Evolutionary conservation across 2,113 vertebrate species (phyloP).

Genomic region (Varanus salvator): DNA sequence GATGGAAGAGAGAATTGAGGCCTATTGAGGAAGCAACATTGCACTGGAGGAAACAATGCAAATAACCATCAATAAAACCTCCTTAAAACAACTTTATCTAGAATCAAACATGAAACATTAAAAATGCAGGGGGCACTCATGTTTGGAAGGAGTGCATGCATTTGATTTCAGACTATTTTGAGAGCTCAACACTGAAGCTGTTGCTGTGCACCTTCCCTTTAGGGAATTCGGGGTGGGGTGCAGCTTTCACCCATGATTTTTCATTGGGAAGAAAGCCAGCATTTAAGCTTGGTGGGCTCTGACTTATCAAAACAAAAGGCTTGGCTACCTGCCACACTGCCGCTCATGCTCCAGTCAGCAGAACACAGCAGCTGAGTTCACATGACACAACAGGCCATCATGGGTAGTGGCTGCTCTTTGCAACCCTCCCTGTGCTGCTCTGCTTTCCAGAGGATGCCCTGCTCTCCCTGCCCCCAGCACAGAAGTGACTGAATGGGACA

Average conservation of each 20-base stretch:
- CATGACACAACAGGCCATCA: too few relatives aligned
- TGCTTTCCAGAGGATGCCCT: too few relatives aligned
- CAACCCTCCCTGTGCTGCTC: too few relatives aligned
- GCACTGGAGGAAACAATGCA: neutral
- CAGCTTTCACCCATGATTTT: neutral
- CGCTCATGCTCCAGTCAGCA: too few relatives aligned
- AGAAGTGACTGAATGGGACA: too few relatives aligned
- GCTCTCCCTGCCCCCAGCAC: too few relatives aligned
- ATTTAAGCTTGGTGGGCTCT: neutral
- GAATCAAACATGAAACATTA: neutral
- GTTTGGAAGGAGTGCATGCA: neutral
- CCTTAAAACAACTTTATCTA: neutral
- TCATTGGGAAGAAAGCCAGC: neutral
- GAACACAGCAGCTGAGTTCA: neutral
- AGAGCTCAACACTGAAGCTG: neutral
- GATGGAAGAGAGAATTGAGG: neutral
- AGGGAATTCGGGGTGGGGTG: neutral
- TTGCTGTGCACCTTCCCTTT: neutral
- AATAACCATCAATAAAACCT: neutral
- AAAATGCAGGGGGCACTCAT: neutral
- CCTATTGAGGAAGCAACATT: neutral
- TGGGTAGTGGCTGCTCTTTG: too few relatives aligned
- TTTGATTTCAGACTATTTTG: neutral
- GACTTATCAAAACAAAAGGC: neutral
- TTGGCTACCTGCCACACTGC: neutral